These are phyloP conservation scores for Drosophila histrio DNA, from an alignment of 2,888 invertebrate genomes.

Conservation along the genomic window DNA sequence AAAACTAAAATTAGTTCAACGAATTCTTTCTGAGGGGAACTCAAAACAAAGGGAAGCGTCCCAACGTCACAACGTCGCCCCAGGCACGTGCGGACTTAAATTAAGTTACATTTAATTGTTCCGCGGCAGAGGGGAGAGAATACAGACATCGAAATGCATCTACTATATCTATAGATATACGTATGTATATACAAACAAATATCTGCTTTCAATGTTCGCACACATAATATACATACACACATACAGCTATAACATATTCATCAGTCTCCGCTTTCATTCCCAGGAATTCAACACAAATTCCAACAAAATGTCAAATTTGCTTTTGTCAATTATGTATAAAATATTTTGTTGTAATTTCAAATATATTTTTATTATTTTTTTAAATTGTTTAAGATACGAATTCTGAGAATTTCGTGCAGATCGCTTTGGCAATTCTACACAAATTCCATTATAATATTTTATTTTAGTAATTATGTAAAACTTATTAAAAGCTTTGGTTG, in stretches of 20 bases:
- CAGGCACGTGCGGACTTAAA: slow-evolving; percentile 50
- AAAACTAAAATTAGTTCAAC: slow-evolving; percentile 25
- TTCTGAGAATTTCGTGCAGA: not conserved
- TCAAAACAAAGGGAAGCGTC: not conserved
- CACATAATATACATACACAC: not conserved
- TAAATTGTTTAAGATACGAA: not conserved
- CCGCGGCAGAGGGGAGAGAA: not conserved
- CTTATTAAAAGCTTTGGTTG: not conserved
- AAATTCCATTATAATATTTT: not conserved
- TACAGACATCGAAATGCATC: not conserved
- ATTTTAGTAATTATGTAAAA: not conserved
- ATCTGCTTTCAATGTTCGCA: slow-evolving; percentile 6
- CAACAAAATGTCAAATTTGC: not conserved
- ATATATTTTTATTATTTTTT: not conserved
- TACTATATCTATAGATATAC: not conserved
- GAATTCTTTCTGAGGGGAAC: slow-evolving; percentile 5
- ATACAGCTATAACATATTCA: not conserved
- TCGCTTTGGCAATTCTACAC: not conserved
- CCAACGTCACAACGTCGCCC: not conserved
- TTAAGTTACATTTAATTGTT: slow-evolving; percentile 48
- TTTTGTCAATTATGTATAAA: not conserved
- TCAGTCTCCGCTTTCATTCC: slow-evolving; percentile 3
- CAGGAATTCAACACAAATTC: not conserved
- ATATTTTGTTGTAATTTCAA: not conserved
- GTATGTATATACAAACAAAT: not conserved